Conservation (phyloP, 2,113 vertebrate genomes). For the Lichenostomus cassidix region DNA sequence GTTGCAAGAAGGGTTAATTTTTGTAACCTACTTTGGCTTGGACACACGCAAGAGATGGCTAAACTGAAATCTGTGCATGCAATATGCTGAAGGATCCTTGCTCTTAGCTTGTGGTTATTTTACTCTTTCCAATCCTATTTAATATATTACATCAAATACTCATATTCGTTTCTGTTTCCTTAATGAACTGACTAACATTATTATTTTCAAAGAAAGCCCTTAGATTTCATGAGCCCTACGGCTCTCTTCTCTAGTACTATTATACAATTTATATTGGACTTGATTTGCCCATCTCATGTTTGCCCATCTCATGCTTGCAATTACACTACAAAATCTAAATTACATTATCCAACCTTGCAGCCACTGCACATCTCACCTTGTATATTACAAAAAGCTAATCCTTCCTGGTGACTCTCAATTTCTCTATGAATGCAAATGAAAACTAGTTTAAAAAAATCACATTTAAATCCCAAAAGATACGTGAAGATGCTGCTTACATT, state of each 20-base stretch:
- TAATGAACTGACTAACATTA: not conserved
- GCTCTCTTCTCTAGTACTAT: not conserved
- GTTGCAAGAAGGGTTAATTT: not conserved
- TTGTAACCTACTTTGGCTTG: not conserved
- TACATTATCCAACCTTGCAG: not conserved
- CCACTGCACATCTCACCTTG: not conserved
- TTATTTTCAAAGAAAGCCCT: not conserved
- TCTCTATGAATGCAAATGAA: not conserved
- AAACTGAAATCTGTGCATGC: not conserved
- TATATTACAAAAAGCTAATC: not conserved
- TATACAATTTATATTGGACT: not conserved
- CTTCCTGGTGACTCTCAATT: not conserved
- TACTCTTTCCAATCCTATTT: slow-evolving; percentile 1
- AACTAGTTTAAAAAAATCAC: not conserved
- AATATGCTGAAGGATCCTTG: not conserved
- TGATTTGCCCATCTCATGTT: not conserved
- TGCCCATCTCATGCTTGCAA: not conserved
- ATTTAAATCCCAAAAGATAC: not conserved
- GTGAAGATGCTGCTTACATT: not conserved
- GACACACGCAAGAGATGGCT: not conserved
- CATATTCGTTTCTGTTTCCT: not conserved
- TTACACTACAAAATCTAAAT: not conserved
- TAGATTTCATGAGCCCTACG: not conserved
- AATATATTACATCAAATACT: not conserved
- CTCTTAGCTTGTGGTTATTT: not conserved